Evolutionary conservation across 1,140 invertebrate genomes (phyloP).

Genomic region (Tetramorium simillimum): DNA sequence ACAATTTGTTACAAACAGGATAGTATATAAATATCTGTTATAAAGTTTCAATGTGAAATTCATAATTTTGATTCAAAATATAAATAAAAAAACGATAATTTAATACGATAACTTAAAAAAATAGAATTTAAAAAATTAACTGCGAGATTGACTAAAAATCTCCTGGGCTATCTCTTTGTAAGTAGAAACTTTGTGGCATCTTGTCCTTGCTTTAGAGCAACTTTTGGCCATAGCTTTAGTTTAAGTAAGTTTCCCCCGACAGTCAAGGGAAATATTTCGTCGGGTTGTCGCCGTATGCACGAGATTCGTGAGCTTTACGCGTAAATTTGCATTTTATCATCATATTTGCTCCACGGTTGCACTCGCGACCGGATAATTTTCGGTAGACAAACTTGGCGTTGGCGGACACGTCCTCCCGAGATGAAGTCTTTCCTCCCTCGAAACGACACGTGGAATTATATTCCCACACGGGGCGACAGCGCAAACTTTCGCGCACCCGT

Average conservation of each 20-base stretch:
- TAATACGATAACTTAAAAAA: background rate
- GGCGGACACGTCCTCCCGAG: background rate
- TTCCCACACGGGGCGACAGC: slow-evolving; percentile 32
- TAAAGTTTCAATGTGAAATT: background rate
- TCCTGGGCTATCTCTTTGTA: background rate
- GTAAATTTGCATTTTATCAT: slow-evolving; percentile 51
- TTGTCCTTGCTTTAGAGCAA: background rate
- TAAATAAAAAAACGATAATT: background rate
- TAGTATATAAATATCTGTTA: background rate
- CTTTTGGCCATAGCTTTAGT: slow-evolving; percentile 1
- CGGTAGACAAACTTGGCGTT: slow-evolving; percentile 13
- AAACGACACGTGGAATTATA: slow-evolving; percentile 66
- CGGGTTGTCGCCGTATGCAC: background rate
- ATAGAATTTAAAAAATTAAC: background rate
- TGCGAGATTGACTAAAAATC: slow-evolving; percentile 1
- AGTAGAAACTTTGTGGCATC: slow-evolving; percentile 5
- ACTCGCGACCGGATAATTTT: slow-evolving; percentile 29
- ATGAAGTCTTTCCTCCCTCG: background rate
- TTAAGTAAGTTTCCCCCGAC: slow-evolving; percentile 14
- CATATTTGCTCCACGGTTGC: background rate
- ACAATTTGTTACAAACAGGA: background rate
- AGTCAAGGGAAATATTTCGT: background rate
- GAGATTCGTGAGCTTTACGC: background rate
- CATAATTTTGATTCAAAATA: background rate
- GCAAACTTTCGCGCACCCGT: slow-evolving; percentile 39